phyloP scores from a whole-genome alignment of 2,888 invertebrate species.

The Hedya salicella region DNA sequence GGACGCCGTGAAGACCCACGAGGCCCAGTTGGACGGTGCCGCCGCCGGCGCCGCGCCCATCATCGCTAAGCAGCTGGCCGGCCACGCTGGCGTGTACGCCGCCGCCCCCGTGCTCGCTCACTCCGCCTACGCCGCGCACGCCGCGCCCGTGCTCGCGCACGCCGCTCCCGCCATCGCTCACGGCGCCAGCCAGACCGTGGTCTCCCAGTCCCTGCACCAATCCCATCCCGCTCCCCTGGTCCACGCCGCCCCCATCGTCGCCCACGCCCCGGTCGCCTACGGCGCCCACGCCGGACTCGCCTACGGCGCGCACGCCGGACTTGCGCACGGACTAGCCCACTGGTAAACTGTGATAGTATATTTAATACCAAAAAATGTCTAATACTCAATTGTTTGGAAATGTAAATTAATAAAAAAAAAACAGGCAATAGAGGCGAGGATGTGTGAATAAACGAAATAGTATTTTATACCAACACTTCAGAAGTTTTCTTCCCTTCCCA shows the following conservation, averaged over 20 bases:
- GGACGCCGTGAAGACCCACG: slow-evolving; percentile 76
- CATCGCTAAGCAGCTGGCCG: slow-evolving; percentile 76
- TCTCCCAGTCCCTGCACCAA: slow-evolving; percentile 29
- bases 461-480: slow-evolving; percentile 30
- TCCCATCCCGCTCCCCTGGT: slow-evolving; percentile 33
- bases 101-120: slow-evolving; percentile 47
- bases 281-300: slow-evolving; percentile 23
- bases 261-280: slow-evolving; percentile 37
- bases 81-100: slow-evolving; percentile 60
- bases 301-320: slow-evolving; percentile 32
- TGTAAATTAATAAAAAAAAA: slow-evolving; percentile 41
- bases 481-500: slow-evolving; percentile 24
- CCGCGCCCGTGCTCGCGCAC: slow-evolving; percentile 30
- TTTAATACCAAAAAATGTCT: slow-evolving; percentile 44
- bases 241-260: slow-evolving; percentile 44
- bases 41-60: slow-evolving; percentile 78
- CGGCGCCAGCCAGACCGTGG: slow-evolving; percentile 40
- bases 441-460: slow-evolving; percentile 47
- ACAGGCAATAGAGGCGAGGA: slow-evolving; percentile 46
- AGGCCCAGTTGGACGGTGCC: slow-evolving; percentile 77
- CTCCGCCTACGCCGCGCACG: slow-evolving; percentile 44
- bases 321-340: slow-evolving; percentile 40
- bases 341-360: slow-evolving; percentile 48
- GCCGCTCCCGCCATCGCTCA: slow-evolving; percentile 48
- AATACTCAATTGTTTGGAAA: slow-evolving; percentile 45